Base-by-base conservation (phyloP, 2,113 vertebrate species). In the Hiodon alosoides region DNA sequence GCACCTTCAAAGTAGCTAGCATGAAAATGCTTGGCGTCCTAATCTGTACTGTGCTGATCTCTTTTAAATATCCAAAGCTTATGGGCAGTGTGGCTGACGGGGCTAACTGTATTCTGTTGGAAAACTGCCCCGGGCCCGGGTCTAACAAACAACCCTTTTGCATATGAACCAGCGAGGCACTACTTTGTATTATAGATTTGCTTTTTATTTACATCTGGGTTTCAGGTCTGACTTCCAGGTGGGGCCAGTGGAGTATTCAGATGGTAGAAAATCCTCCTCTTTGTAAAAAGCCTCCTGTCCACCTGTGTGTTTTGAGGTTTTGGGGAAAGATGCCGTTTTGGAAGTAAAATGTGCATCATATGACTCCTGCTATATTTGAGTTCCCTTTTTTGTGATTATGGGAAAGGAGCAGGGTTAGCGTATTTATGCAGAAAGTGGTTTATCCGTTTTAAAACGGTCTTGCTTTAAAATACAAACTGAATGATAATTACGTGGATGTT, bases 21-120 rank as follows among this genome's bases (percentile, higher is more conserved):
- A 80, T 83, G 52, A 52, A 80, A 72, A 71, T 72, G 66, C 46
- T 58, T 13, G 4, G 47, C 52, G 50, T 57, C 31, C 5, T 46
- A 16, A n/a, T 66, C 75, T 69, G 65, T 74, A 31, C 48, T 6
- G 52, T 17, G 7, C 13, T 5, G 13, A 54, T 58, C 57, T 13
- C 80, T 78, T 91, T 91, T 91, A 86, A 86, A 87, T 88, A 90
- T 80, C 83, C 83, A 87, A 89, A 90, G 74, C 80, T 70, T 61
- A 69, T 75, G 64, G 69, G 62, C 69, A 9, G 60, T 71, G 57
- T 10, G 31, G 72, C 47, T 74, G 69, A 74, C 31, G 31, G 1
- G 31, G 31, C 31, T 31, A 31, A 31, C 31, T 31, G 48, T 69
- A 72, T 77, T 79, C 51, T 13, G 47, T 48, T 47, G 54, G 61